phyloP scores from a whole-genome alignment of 1,140 invertebrate genomes.

The Hylyphantes graminicola region DNA sequence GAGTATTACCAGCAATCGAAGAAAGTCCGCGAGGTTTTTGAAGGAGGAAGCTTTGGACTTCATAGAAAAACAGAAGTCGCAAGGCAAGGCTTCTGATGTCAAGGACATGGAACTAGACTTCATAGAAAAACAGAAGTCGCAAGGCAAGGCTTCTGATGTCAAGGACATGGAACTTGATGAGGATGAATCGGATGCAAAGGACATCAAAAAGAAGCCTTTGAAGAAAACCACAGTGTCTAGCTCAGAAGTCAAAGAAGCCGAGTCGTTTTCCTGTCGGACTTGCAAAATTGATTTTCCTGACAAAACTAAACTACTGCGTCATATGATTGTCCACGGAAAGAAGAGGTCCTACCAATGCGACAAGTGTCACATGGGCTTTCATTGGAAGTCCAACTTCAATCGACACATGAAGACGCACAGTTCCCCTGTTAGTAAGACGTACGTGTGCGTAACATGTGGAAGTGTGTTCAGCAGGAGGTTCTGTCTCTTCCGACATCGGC shows the following conservation, averaged over 20 bases:
- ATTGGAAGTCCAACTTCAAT: slow-evolving; percentile 16
- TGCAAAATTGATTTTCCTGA: not conserved
- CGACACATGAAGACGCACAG: not conserved
- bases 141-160: no score
- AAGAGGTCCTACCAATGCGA: slow-evolving; percentile 14
- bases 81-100: no score
- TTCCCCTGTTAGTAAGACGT: not conserved
- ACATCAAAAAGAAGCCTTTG: not conserved
- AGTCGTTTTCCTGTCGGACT: not conserved
- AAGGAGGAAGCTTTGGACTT: no score
- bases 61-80: no score
- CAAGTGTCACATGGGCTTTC: slow-evolving; percentile 2
- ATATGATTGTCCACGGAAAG: not conserved
- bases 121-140: no score
- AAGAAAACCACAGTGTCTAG: not conserved
- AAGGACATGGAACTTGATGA: no score
- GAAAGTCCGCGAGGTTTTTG: no score
- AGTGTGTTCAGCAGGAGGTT: not conserved
- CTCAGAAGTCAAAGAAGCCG: not conserved
- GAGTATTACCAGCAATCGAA: not conserved
- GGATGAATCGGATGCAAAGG: no score
- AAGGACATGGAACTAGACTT: no score
- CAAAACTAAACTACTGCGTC: not conserved
- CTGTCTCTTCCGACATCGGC: not conserved
- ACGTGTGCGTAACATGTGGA: not conserved